Conservation (phyloP, 2,888 invertebrate genomes). For the Pseudococcus jackbeardsleyi region DNA sequence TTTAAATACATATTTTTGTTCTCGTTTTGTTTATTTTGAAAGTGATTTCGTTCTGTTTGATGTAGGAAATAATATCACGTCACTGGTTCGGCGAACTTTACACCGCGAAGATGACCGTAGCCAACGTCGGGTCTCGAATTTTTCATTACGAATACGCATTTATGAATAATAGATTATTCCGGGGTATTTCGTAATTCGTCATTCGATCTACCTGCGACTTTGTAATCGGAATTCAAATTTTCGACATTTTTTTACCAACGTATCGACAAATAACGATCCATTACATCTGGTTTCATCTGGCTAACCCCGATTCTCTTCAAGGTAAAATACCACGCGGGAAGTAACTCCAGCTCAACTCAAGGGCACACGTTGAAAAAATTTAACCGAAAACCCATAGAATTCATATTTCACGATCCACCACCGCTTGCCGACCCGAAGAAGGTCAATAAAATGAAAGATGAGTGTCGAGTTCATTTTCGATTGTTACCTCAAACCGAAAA, state of each 20-base stretch:
- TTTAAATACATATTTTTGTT: background rate
- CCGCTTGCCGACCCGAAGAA: background rate
- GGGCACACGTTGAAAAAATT: background rate
- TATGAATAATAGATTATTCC: constrained; percentile 7
- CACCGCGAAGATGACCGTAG: background rate
- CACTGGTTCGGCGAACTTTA: background rate
- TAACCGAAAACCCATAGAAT: constrained; percentile 34
- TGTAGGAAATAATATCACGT: background rate
- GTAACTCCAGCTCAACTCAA: constrained; percentile 47
- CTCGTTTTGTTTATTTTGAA: background rate
- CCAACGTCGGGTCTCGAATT: background rate
- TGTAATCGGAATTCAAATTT: background rate
- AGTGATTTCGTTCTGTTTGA: background rate
- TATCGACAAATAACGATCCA: background rate
- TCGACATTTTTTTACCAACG: background rate
- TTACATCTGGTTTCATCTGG: constrained; percentile 31
- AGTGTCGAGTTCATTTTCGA: constrained; percentile 8
- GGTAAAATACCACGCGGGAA: constrained; percentile 39
- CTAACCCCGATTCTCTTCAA: constrained; percentile 25
- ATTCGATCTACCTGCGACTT: background rate
- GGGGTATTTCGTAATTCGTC: background rate
- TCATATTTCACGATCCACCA: background rate
- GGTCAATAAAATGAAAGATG: constrained; percentile 16
- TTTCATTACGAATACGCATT: background rate
- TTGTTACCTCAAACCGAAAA: background rate